Conservation (phyloP, 2,888 invertebrate genomes). For the Anticlea derivata region DNA sequence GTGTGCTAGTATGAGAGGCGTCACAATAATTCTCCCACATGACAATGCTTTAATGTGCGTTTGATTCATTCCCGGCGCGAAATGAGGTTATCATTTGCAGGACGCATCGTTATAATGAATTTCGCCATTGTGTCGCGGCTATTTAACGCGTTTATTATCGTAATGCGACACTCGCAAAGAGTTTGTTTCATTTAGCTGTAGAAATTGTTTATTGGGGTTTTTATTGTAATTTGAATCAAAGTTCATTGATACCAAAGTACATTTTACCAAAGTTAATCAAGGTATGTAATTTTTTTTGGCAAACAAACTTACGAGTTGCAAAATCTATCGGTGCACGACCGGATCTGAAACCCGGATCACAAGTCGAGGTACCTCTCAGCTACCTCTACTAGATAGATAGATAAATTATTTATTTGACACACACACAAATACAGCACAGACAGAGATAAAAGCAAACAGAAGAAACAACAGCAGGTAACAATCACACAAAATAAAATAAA, state of each 20-base stretch:
- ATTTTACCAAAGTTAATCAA: too few relatives aligned
- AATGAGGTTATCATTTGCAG: conserved; percentile 82
- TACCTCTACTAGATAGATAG: too few relatives aligned
- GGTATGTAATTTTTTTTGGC: too few relatives aligned
- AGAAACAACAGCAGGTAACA: too few relatives aligned
- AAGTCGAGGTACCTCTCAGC: too few relatives aligned
- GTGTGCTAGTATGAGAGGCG: conserved; percentile 75
- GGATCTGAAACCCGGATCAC: too few relatives aligned
- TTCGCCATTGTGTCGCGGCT: conserved; percentile 61
- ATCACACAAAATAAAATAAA: too few relatives aligned
- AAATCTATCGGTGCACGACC: too few relatives aligned
- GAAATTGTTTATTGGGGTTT: conserved; percentile 2
- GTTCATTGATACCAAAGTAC: neutral
- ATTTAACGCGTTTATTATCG: conserved; percentile 43
- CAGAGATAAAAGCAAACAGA: too few relatives aligned
- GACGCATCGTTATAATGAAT: conserved; percentile 69
- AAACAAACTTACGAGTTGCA: too few relatives aligned
- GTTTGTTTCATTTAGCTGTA: conserved; percentile 15
- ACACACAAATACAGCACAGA: too few relatives aligned
- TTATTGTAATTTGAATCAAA: neutral
- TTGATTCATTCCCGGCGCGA: conserved; percentile 79
- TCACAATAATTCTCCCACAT: conserved; percentile 82
- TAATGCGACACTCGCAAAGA: conserved; percentile 35
- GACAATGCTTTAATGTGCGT: conserved; percentile 82
- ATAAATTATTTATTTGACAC: too few relatives aligned